A percentile compares a stretch with the other conserved stretches of the same genome.
These are phyloP conservation scores for Microtus oregoni DNA, from an alignment of 2,113 vertebrate genomes.

Conservation along the genomic window DNA sequence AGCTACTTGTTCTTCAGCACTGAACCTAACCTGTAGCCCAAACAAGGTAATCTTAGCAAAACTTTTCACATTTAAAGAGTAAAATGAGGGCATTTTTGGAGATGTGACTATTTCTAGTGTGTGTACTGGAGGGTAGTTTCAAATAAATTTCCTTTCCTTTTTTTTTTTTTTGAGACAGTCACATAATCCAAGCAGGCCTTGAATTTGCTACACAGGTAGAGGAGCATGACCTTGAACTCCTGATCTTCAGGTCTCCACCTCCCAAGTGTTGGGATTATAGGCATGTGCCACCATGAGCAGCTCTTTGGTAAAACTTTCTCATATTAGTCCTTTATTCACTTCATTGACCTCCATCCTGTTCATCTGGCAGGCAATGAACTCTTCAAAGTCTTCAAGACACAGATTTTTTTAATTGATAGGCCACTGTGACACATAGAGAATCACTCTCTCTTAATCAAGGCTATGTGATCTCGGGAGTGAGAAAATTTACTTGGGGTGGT, in stretches of 20 bases:
- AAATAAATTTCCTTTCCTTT: background rate
- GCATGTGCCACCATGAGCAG: background rate
- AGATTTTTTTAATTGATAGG: slow-evolving; percentile 47
- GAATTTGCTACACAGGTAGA: background rate
- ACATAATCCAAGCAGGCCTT: background rate
- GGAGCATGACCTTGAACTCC: background rate
- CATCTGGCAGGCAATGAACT: slow-evolving; percentile 24
- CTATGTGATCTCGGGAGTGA: slow-evolving; percentile 15
- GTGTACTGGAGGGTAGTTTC: background rate
- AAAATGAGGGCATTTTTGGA: slow-evolving; percentile 47
- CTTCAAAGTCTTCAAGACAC: slow-evolving; percentile 48
- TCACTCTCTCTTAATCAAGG: slow-evolving; percentile 56
- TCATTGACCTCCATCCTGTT: slow-evolving; percentile 40
- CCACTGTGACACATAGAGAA: slow-evolving; percentile 11
- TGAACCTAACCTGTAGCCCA: background rate
- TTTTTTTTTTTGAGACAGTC: too few relatives aligned
- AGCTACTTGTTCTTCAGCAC: background rate
- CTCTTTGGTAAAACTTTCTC: slow-evolving; percentile 1
- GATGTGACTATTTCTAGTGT: slow-evolving; percentile 4
- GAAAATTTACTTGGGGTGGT: background rate
- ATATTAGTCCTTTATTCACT: slow-evolving; percentile 44
- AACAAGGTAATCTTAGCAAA: slow-evolving; percentile 42
- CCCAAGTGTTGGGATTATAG: background rate
- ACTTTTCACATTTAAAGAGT: slow-evolving; percentile 28
- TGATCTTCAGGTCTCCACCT: background rate